Conservation (phyloP, 2,888 invertebrate species). For the Didymodactylos carnosus region DNA sequence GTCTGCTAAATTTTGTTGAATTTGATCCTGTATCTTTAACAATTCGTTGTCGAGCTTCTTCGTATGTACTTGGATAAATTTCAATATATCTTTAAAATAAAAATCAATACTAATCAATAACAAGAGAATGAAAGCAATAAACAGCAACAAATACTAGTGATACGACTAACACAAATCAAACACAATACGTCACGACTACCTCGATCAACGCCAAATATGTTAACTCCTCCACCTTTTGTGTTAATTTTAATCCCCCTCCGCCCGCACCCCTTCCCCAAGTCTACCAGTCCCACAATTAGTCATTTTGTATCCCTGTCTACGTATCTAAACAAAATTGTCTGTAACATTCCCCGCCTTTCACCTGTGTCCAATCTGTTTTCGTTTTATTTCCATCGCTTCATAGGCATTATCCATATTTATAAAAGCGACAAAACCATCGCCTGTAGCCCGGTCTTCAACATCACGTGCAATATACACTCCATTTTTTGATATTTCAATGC, state of each 20-base stretch:
- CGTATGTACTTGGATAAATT: background rate
- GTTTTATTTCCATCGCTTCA: background rate
- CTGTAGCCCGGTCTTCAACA: background rate
- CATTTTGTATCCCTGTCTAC: too few species aligned
- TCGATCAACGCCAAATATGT: background rate
- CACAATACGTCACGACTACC: background rate
- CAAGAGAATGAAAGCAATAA: background rate
- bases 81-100: background rate
- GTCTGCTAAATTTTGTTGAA: background rate
- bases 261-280: too few species aligned
- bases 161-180: background rate
- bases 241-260: too few species aligned
- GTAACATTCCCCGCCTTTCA: too few species aligned
- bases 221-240: too few species aligned
- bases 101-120: background rate
- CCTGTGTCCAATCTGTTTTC: background rate
- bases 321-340: too few species aligned
- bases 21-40: background rate
- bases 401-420: background rate
- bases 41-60: background rate
- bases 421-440: background rate
- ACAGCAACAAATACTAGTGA: background rate
- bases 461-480: background rate
- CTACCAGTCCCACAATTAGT: too few species aligned
- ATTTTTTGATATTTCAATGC: background rate